phyloP scores from a whole-genome alignment of 2,888 invertebrate genomes.

The Fragum whitleyi region DNA sequence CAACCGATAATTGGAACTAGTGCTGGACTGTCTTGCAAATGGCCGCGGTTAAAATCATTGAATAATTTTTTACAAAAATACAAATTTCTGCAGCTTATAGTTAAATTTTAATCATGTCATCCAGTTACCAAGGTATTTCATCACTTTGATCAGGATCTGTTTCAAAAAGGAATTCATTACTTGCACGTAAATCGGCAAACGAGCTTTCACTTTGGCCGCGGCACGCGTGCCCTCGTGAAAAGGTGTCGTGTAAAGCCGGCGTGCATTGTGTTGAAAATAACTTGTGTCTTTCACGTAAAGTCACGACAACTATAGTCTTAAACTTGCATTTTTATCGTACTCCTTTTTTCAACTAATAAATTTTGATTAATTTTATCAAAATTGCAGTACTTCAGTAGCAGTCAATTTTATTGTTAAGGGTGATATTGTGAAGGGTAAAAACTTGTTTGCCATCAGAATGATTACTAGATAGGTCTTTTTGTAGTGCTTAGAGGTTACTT shows the following conservation, averaged over 20 bases:
- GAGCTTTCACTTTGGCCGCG: background rate
- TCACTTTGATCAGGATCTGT: background rate
- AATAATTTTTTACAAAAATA: constrained; percentile 15
- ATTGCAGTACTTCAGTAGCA: no score
- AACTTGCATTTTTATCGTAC: no score
- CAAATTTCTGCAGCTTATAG: background rate
- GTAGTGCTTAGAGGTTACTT: no score
- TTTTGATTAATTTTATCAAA: no score
- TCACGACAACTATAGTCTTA: no score
- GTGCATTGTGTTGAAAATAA: background rate
- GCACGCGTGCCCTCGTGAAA: constrained; percentile 25
- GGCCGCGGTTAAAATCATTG: constrained; percentile 20
- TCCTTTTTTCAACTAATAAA: no score
- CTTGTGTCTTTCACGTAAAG: no score
- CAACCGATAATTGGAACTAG: background rate
- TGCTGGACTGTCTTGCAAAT: constrained; percentile 23
- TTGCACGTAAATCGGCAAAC: background rate
- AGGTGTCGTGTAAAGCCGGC: background rate
- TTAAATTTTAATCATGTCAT: constrained; percentile 11
- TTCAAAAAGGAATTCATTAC: background rate
- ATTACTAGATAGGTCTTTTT: no score
- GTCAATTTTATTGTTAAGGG: no score
- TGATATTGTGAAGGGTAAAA: no score
- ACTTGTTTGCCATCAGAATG: no score
- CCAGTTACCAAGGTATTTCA: constrained; percentile 19